Evolutionary conservation across 2,797 vertebrate species (phyloP).

Genomic region (Oreochromis grahami): DNA sequence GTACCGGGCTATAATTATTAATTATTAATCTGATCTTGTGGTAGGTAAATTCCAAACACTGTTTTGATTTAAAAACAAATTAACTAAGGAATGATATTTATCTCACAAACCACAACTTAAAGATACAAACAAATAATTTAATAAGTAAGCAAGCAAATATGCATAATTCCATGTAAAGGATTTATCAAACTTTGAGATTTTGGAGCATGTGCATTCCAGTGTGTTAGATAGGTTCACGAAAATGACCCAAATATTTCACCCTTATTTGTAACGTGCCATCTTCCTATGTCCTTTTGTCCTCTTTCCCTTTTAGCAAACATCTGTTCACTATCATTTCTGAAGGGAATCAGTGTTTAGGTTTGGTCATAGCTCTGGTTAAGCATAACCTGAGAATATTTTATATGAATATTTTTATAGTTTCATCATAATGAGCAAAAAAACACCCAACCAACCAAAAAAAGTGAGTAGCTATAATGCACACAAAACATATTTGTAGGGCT

Average conservation of each 20-base stretch:
- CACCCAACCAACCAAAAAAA: background rate
- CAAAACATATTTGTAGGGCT: background rate
- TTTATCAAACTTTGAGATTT: background rate
- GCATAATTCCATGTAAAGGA: background rate
- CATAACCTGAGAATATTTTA: background rate
- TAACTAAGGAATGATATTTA: background rate
- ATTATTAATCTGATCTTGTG: background rate
- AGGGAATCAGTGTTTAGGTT: background rate
- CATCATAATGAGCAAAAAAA: background rate
- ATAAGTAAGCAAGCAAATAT: background rate
- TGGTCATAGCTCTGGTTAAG: background rate
- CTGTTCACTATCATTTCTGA: background rate
- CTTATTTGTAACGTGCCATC: fast-evolving
- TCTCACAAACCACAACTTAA: background rate
- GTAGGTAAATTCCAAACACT: background rate
- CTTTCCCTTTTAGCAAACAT: background rate
- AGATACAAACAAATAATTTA: background rate
- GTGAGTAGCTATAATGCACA: fast-evolving
- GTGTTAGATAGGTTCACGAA: fast-evolving
- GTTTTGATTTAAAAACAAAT: background rate
- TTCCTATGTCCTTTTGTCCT: background rate
- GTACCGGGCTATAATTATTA: background rate
- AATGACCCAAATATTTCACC: background rate
- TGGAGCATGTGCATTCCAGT: background rate
- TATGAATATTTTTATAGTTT: background rate